Conservation (phyloP, 2,113 vertebrate species). For the Passer montanus region DNA sequence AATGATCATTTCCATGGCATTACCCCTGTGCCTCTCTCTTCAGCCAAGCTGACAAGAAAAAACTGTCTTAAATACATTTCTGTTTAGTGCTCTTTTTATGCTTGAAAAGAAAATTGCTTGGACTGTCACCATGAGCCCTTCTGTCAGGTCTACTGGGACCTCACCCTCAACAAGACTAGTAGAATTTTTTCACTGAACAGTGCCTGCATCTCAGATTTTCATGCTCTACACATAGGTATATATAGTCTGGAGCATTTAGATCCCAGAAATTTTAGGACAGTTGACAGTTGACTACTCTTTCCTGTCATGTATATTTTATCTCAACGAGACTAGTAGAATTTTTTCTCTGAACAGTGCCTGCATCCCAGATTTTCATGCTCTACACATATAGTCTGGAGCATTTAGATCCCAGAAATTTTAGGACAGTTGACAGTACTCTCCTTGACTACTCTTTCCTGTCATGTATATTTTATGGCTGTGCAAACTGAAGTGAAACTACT, state of each 20-base stretch:
- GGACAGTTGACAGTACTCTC: fast-evolving
- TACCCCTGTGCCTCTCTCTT: background rate
- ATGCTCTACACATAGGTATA: background rate
- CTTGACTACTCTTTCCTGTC: background rate
- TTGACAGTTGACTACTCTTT: fast-evolving
- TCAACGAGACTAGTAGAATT: background rate
- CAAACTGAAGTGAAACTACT: background rate
- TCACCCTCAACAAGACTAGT: background rate
- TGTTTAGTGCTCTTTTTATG: background rate
- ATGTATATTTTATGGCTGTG: background rate
- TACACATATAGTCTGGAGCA: background rate
- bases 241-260: background rate
- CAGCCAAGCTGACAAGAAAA: background rate
- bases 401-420: background rate
- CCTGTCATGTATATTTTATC: background rate
- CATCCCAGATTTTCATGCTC: background rate
- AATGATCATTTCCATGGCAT: background rate
- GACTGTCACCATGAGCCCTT: background rate
- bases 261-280: background rate
- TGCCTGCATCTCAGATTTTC: background rate
- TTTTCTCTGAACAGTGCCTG: background rate
- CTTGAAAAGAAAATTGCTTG: background rate
- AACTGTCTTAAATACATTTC: background rate
- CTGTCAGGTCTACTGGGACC: background rate
- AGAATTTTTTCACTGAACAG: background rate